Evolutionary conservation across 2,888 invertebrate genomes (phyloP), one percentile per base, ranked within the genome.

Genomic region (Mesorhabditis spiculigera): DNA sequence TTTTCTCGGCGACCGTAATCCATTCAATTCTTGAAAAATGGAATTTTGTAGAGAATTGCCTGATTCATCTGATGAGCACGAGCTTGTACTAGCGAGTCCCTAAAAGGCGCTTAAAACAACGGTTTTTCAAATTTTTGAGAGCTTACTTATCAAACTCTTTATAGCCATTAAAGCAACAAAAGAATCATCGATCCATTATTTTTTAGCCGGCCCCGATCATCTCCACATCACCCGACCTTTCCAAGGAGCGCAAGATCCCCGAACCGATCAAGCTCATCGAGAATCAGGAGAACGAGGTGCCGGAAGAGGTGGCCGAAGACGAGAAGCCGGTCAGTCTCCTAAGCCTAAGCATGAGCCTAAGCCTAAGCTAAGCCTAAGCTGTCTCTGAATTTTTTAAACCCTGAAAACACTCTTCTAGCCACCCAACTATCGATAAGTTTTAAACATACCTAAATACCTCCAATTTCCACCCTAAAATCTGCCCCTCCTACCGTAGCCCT

Each of bases 301-400:
- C 73, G 4, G 71, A 73, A 68, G 69, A 70, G 70, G 50, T 70
- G 44, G 68, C 66, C 42, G 92, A 93, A 86, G 89, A 90, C 45
- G 93, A 93, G 87, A 92, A 94, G 86, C 92, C 93, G 0, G 95
- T 95, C 87, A 93, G 69, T 61, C 67, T 63, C 16, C 41, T 63
- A n/a, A 16, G 3, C 64, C 64, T 28, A 50, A 50, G n/a, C n/a
- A 1, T 13, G 3, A 10, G 58, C 58, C n/a, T 50, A 1, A 10
- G 58, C 8, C 8, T n/a, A 50, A 50, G 8, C 58, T 50, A 50
- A 50, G 10, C 3, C 58, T 50, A 50, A n/a, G n/a, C 58, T 50
- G 1, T 50, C n/a, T n/a, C 58, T 50, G n/a, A 3, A 3, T 50
- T 50, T 50, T 50, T 50, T 50, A 50, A n/a, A 50, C 10, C 58